These are phyloP conservation scores for Plutomurus gul DNA, from an alignment of 1,140 invertebrate species.

Conservation along the genomic window DNA sequence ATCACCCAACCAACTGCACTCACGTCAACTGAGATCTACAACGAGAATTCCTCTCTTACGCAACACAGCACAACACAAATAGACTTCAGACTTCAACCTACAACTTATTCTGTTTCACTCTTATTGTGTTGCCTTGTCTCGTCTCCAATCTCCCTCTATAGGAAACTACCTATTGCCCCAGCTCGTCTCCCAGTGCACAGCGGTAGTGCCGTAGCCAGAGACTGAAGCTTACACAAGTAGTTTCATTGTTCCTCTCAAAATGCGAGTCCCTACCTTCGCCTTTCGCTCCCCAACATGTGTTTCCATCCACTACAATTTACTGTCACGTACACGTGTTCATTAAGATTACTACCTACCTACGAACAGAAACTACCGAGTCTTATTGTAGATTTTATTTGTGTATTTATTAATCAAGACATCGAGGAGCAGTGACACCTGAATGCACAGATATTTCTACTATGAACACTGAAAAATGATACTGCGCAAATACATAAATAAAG, in stretches of 20 bases:
- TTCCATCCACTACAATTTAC: slow-evolving; percentile 12
- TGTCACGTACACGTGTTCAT: slow-evolving; percentile 19
- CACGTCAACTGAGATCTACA: not conserved
- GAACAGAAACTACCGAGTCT: not conserved
- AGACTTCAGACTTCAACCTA: slow-evolving; percentile 10
- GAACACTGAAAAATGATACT: not conserved
- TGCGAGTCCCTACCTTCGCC: not conserved
- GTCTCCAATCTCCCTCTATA: not conserved
- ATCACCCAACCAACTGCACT: not conserved
- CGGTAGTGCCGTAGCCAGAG: not conserved
- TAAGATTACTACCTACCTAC: not conserved
- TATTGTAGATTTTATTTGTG: not conserved
- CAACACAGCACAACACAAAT: slow-evolving; percentile 26
- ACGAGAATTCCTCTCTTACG: slow-evolving; percentile 12
- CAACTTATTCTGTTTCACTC: not conserved
- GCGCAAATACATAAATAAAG: not conserved
- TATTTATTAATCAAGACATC: not conserved
- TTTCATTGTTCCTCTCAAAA: slow-evolving; percentile 29
- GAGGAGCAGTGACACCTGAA: not conserved
- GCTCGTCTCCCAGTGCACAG: too few species aligned
- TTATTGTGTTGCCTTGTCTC: not conserved
- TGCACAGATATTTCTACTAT: too few species aligned
- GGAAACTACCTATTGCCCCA: too few species aligned
- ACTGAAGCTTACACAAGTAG: not conserved
- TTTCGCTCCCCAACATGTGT: slow-evolving; percentile 4